Evolutionary conservation across 2,888 invertebrate genomes (phyloP).

Genomic region (Stenolophus ochropezus): DNA sequence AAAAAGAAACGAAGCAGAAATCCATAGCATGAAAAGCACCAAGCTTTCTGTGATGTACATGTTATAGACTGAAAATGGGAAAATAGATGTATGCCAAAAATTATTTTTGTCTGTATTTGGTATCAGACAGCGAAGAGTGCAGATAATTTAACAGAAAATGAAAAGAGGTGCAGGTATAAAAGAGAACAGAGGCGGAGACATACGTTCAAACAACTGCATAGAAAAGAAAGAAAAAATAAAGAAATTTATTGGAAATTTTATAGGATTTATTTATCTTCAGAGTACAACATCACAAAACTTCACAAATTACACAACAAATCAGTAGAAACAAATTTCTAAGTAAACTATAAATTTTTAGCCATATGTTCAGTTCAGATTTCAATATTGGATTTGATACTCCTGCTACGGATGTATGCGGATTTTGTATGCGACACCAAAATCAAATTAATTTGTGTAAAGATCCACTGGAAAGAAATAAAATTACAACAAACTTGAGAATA

Average conservation of each 20-base stretch:
- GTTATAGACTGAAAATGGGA: background rate
- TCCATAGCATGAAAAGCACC: background rate
- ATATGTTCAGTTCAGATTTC: constrained; percentile 61
- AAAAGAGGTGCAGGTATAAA: background rate
- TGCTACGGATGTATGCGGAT: constrained; percentile 64
- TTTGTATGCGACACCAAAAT: constrained; percentile 49
- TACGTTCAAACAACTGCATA: constrained; percentile 14
- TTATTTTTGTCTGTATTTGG: background rate
- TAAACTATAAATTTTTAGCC: constrained; percentile 61
- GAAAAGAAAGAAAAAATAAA: constrained; percentile 60
- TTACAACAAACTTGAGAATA: constrained; percentile 62
- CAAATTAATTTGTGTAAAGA: constrained; percentile 61
- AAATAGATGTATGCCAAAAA: constrained; percentile 10
- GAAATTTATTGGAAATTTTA: constrained; percentile 64
- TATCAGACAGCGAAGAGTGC: constrained; percentile 1
- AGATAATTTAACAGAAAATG: constrained; percentile 12
- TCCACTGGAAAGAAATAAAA: constrained; percentile 60
- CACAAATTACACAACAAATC: constrained; percentile 64
- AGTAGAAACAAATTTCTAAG: constrained; percentile 50
- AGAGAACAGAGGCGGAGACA: background rate
- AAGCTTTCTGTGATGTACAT: background rate
- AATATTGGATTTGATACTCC: constrained; percentile 65
- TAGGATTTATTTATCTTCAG: constrained; percentile 63
- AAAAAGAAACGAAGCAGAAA: background rate
- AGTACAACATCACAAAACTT: constrained; percentile 63